Conservation (phyloP, 2,113 vertebrate species). For the Zonotrichia leucophrys region DNA sequence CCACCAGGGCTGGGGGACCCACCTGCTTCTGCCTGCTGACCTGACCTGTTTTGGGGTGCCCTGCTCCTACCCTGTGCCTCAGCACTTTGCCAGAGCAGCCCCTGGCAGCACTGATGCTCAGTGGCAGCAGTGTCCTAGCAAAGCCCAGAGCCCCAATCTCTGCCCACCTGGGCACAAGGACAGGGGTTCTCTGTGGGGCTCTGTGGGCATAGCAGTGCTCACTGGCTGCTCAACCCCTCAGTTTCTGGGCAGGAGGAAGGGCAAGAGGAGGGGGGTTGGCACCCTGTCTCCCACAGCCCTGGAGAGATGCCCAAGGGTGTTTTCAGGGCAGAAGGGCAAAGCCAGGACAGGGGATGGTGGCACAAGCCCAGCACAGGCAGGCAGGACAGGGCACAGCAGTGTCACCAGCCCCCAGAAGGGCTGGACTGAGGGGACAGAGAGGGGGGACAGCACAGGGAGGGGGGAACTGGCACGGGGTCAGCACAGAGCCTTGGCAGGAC, state of each 20-base stretch:
- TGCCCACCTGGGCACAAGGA: not conserved
- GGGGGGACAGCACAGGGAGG: not conserved
- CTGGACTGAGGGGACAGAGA: not conserved
- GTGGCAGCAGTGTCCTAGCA: not conserved
- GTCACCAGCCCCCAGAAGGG: not conserved
- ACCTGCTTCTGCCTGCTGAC: not conserved
- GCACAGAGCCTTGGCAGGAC: not conserved
- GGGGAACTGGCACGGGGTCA: fast-evolving
- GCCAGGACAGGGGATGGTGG: not conserved
- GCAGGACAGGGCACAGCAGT: not conserved
- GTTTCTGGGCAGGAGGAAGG: not conserved
- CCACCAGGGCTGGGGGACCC: fast-evolving
- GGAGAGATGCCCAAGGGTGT: fast-evolving
- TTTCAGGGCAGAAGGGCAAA: not conserved
- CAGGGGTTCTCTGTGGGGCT: fast-evolving
- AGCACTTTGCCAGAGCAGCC: not conserved
- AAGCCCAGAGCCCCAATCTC: not conserved
- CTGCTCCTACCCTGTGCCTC: not conserved
- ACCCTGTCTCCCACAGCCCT: not conserved
- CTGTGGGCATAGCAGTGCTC: not conserved
- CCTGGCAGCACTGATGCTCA: fast-evolving
- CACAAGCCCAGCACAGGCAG: not conserved
- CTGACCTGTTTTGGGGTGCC: not conserved
- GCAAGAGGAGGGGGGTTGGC: not conserved
- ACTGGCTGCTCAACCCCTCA: fast-evolving